Conservation (phyloP, 2,888 invertebrate genomes). For the Conomelus anceps region DNA sequence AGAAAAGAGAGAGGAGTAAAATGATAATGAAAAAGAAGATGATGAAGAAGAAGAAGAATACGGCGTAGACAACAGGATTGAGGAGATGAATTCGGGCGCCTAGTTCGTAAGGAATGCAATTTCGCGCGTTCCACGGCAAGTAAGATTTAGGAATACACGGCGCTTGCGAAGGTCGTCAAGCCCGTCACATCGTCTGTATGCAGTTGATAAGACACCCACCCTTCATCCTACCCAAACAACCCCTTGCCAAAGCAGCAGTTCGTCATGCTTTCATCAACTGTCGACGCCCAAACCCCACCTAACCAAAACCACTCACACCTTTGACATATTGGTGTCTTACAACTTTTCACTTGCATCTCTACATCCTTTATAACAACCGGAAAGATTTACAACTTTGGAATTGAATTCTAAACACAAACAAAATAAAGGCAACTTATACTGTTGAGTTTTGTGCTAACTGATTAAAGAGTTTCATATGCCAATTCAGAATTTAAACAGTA, state of each 20-base stretch:
- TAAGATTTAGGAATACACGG: background rate
- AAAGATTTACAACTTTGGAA: background rate
- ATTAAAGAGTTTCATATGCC: background rate
- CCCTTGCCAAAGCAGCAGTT: background rate
- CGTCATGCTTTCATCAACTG: background rate
- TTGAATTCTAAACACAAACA: background rate
- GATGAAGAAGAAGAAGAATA: background rate
- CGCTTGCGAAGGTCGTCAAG: background rate
- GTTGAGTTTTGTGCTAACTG: background rate
- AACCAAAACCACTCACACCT: background rate
- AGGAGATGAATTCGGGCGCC: background rate
- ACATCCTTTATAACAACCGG: background rate
- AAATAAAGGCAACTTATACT: background rate
- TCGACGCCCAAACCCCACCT: background rate
- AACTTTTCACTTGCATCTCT: background rate
- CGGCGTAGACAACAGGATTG: background rate
- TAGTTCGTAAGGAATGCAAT: background rate
- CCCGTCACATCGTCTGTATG: background rate
- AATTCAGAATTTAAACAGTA: background rate
- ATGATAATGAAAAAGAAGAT: background rate
- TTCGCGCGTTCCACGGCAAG: background rate
- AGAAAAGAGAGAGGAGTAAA: no score
- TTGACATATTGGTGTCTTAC: background rate
- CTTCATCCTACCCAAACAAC: no score
- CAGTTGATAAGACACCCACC: background rate